Percentiles rank a stretch among this genome's conserved stretches.
Conservation (phyloP, 2,113 vertebrate species). For the Marcusenius ussheri region DNA sequence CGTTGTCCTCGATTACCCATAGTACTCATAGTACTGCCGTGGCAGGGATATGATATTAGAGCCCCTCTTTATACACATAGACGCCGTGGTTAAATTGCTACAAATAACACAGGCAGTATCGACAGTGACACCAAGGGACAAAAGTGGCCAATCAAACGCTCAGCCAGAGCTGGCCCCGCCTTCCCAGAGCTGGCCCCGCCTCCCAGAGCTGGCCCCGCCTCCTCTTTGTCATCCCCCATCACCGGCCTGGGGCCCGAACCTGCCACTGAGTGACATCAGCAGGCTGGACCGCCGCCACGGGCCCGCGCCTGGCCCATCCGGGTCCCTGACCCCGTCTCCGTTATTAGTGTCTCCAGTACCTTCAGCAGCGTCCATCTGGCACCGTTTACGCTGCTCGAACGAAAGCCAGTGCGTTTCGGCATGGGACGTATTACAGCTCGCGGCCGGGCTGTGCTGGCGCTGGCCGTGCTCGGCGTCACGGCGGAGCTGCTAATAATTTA, state of each 20-base stretch:
- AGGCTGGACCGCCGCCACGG: not conserved
- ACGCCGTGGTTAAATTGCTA: not conserved
- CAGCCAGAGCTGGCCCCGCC: not conserved
- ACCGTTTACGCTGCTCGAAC: constrained; percentile 12
- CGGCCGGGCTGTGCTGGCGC: not conserved
- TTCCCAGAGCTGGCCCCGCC: constrained; percentile 10
- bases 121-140: not conserved
- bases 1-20: not conserved
- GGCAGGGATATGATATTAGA: not conserved
- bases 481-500: constrained; percentile 21
- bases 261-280: not conserved
- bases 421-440: constrained; percentile 20
- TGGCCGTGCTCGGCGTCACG: not conserved
- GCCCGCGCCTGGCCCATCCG: not conserved
- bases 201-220: constrained; percentile 10
- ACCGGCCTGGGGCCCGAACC: not conserved
- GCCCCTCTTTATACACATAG: not conserved
- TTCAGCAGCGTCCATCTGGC: constrained; percentile 18
- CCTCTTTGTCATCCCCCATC: not conserved
- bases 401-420: constrained; percentile 6
- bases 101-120: not conserved
- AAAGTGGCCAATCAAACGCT: not conserved
- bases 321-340: constrained; percentile 12
- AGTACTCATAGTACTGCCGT: not conserved
- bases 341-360: constrained; percentile 23